Evolutionary conservation across 1,140 invertebrate genomes (phyloP).

Genomic region (Carcinoscorpius rotundicauda): DNA sequence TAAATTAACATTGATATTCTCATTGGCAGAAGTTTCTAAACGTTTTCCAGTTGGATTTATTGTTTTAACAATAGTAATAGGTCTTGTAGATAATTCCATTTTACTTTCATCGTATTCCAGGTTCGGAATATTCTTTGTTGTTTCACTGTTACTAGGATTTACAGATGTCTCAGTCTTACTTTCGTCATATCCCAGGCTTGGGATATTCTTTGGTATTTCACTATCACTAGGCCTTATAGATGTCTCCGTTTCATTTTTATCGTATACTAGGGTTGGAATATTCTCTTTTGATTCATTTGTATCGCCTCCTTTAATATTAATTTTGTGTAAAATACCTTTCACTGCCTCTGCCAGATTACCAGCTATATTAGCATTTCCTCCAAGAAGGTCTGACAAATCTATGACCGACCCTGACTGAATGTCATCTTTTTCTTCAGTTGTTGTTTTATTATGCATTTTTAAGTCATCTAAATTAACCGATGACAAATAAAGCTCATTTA

Average conservation of each 20-base stretch:
- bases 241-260: too few relatives aligned
- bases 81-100: too few relatives aligned
- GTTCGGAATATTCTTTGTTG: too few relatives aligned
- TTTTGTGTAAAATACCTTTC: constrained; percentile 21
- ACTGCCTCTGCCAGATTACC: constrained; percentile 27
- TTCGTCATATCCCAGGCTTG: too few relatives aligned
- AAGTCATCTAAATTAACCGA: too few relatives aligned
- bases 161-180: constrained; percentile 7
- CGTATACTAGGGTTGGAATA: not conserved
- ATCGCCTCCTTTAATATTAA: constrained; percentile 8
- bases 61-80: too few relatives aligned
- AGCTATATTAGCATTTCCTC: constrained; percentile 23
- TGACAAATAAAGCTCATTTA: too few relatives aligned
- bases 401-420: constrained; percentile 22
- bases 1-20: too few relatives aligned
- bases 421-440: not conserved
- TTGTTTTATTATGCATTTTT: not conserved
- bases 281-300: constrained; percentile 7
- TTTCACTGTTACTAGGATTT: constrained; percentile 13
- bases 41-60: too few relatives aligned
- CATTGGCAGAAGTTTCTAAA: too few relatives aligned
- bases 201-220: constrained; percentile 6
- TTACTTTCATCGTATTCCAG: too few relatives aligned
- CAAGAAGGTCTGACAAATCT: constrained; percentile 25
- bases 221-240: not conserved